Base-by-base conservation (phyloP, 2,113 vertebrate genomes). In the Melanostigma gelatinosum region DNA sequence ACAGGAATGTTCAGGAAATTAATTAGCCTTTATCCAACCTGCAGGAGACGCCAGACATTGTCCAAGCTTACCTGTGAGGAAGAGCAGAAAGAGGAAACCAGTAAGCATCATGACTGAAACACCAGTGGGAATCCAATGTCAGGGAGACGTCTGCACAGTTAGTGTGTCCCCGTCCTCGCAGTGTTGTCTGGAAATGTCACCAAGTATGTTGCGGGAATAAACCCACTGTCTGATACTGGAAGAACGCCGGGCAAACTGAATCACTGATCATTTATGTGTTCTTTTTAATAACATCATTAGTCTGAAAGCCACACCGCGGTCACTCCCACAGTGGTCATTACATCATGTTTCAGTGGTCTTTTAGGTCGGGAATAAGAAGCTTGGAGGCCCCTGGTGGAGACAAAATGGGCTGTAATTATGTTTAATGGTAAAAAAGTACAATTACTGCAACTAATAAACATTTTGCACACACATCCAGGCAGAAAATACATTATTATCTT, bases 61-160 rank as follows among this genome's bases (percentile, higher is more conserved):
- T 48, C 24, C 6, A 36, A 40, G 11, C 89, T 89, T 88, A 92
- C 91, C 91, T 50, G 76, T 64, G 69, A 91, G 18, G 60, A 90
- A 40, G 61, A 92, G 82, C 34, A 93, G 62, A 48, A 67, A 61
- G 24, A 91, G 3, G 36, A 82, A 69, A 57, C 44, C 57, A 10
- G 46, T 6, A 0, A 72, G 29, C 20, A 84, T 80, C 87, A 66
- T 89, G 57, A 69, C 72, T n/a, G 38, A 10, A 9, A 20, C 52
- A 12, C 4, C 36, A 65, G 24, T 34, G 24, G 22, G 36, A 42
- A 24, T 57, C 44, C 54, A 54, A 15, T 60, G 48, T 34, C 29
- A n/a, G 34, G 40, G 42, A 44, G 36, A 46, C 8, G 20, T 46
- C 44, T 36, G 15, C 0, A 5, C 9, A 16, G n/a, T n/a, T n/a